These are phyloP conservation scores for Thysanoteuthis rhombus DNA, from an alignment of 2,888 invertebrate genomes.

Conservation along the genomic window DNA sequence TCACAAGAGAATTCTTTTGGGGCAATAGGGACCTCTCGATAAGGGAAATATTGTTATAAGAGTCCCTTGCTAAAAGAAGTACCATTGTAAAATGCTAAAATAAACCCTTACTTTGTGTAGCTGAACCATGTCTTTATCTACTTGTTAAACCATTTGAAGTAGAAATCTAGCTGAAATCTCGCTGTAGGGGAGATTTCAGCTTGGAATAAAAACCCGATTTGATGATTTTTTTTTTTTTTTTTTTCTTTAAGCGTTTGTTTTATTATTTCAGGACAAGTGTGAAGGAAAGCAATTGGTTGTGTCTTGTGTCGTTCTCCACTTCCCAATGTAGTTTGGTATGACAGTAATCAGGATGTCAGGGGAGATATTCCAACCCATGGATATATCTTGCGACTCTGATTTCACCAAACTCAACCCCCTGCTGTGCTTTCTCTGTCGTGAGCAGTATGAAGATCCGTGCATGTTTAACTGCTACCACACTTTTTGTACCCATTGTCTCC, in stretches of 20 bases:
- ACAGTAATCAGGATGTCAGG: slow-evolving; percentile 47
- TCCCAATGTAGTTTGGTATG: neutral
- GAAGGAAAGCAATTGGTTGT: neutral
- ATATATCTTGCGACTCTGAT: slow-evolving; percentile 45
- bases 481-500: slow-evolving; percentile 77
- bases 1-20: too few species aligned
- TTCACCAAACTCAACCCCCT: slow-evolving; percentile 71
- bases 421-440: slow-evolving; percentile 76
- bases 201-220: too few species aligned
- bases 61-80: too few species aligned
- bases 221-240: neutral
- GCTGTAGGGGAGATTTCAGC: too few species aligned
- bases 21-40: too few species aligned
- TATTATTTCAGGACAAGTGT: neutral
- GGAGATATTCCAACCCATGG: slow-evolving; percentile 51
- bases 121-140: too few species aligned
- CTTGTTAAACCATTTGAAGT: too few species aligned
- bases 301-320: neutral
- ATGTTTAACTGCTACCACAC: slow-evolving; percentile 78
- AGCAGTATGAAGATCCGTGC: slow-evolving; percentile 77
- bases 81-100: too few species aligned
- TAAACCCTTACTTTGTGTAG: too few species aligned
- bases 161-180: too few species aligned
- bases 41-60: too few species aligned
- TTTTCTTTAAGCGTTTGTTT: neutral